Base-by-base conservation (phyloP, 2,113 vertebrate genomes). In the Benitochromis conjunctus region DNA sequence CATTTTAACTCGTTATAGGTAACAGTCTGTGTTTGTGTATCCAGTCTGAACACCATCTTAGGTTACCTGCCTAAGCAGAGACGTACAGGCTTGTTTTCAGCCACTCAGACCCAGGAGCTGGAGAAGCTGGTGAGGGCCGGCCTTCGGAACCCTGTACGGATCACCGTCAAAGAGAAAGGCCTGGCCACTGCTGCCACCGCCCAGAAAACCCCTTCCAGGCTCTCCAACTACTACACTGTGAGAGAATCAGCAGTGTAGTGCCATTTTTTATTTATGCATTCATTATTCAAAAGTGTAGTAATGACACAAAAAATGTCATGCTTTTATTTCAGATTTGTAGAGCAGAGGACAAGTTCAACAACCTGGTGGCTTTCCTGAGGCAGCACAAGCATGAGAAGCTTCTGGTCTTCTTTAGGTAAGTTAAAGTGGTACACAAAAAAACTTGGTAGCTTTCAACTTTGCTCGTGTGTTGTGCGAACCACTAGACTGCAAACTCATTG, bases 71-170 rank as follows among this genome's bases (percentile, higher is more conserved):
- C 99, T 2, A 99, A 99, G 94, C 99, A 99, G 96, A 96, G 99
- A 4, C 96, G 99, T 9, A 99, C 98, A 0, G 99, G 99, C 19
- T 94, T 99, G 62, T 99, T 99, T 92, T 99, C 98, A 1, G 98
- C 98, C 51, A 99, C 99, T 0, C 98, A 99, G 88, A 99, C 99
- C 0, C 98, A 99, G 89, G 99, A 99, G 87, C 95, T 99, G 90
- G 98, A 99, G 95, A 99, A 96, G 92, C 92, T 99, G 94, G 98
- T 99, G 91, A 94, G 99, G 4, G 98, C 99, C 0, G 99, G 99
- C 0, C 98, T 99, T 24, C 93, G 99, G 16, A 99, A 99, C 91
- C 99, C 99, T 0, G 97, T 99, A 1, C 97, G 98, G 8, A 97
- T 99, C 93, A 94, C 96, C 0, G 99, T 99, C 81, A 99, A 99